Evolutionary conservation across 2,113 vertebrate genomes (phyloP), one percentile per base, ranked within the genome.

Genomic region (Xiphias gladius): DNA sequence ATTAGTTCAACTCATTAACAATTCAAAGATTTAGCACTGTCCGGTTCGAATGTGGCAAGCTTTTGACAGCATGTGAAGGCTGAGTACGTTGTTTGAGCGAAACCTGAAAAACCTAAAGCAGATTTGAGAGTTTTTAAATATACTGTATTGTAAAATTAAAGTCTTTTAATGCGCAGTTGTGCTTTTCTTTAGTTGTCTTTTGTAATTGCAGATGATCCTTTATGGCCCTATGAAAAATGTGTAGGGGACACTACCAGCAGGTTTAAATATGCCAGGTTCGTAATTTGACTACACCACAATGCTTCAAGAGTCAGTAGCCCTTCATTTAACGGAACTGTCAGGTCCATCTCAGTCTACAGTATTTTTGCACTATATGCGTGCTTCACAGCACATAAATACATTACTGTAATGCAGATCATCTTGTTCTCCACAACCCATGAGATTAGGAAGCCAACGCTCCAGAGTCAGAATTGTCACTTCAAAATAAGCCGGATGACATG

Each of bases 381-480:
- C 5, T 32, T 22, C 17, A 10, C 41, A 12, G 8, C 7, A n/a
- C 43, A 35, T 11, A 20, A 17, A 73, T 10, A 2, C 26, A 48
- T 58, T 12, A 7, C 26, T 37, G 66, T 32, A 41, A 17, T 17
- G 1, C 37, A 48, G 32, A 41, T 74, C 73, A 46, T 30, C 17
- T 16, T 37, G 12, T 55, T 32, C 64, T 74, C 26, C 28, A 17
- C 77, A 32, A 16, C 66, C 89, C 84, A 86, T 82, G 41, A 48
- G 83, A 83, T 83, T 89, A 58, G 22, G 64, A 19, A 50, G 32
- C 43, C 48, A 41, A 16, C 1, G 10, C 52, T 76, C 39, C 46
- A 8, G 46, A 52, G 37, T 77, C 28, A 41, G 20, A 54, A 43
- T 14, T 74, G 62, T 73, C 79, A n/a, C 72, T 20, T 63, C 22